These are phyloP conservation scores for Clitarchus hookeri DNA, from an alignment of 2,888 invertebrate species.

Conservation along the genomic window DNA sequence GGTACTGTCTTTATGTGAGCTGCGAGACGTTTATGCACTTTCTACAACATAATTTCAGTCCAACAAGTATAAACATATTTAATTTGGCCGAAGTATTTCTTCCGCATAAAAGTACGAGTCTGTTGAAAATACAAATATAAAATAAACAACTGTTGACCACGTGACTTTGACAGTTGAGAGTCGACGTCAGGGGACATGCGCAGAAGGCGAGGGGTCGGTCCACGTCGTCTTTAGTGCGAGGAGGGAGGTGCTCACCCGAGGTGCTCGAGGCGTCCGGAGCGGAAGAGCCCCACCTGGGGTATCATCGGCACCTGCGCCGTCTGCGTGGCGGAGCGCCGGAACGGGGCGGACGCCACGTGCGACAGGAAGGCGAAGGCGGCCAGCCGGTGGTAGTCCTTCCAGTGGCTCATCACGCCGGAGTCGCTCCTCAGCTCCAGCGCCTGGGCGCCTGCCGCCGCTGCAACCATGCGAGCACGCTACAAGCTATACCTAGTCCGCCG, in stretches of 20 bases:
- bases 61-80: too few species aligned
- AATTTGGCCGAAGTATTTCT: too few species aligned
- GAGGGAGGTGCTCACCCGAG: neutral
- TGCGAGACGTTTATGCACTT: too few species aligned
- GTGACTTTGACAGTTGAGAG: too few species aligned
- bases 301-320: conserved; percentile 49
- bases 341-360: conserved; percentile 48
- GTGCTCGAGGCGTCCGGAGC: conserved; percentile 45
- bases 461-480: conserved; percentile 38
- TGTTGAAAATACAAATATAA: too few species aligned
- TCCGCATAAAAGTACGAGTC: too few species aligned
- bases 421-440: conserved; percentile 48
- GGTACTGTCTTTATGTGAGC: too few species aligned
- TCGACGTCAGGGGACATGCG: too few species aligned
- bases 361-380: conserved; percentile 50
- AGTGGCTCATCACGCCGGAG: conserved; percentile 50
- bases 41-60: too few species aligned
- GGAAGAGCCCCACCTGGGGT: conserved; percentile 48
- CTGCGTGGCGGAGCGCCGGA: conserved; percentile 43
- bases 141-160: too few species aligned
- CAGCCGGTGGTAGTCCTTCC: conserved; percentile 49
- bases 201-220: too few species aligned
- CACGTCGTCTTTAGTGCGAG: neutral
- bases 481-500: too few species aligned
- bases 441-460: conserved; percentile 31